Conservation (phyloP, 2,113 vertebrate genomes). For the Heterotilapia buettikoferi region DNA sequence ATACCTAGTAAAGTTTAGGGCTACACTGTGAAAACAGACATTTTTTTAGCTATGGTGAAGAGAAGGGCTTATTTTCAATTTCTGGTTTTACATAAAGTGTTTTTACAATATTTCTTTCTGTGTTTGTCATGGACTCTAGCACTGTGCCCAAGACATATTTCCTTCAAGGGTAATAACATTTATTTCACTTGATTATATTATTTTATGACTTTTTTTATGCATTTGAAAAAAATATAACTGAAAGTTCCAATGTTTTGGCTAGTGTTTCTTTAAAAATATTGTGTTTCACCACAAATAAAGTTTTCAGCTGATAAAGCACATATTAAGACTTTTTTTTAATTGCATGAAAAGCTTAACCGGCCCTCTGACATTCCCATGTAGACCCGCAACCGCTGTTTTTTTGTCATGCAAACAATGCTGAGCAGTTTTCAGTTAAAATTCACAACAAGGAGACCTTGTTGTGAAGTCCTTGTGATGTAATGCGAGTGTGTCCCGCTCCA, state of each 20-base stretch:
- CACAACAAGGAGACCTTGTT: background rate
- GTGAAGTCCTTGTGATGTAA: background rate
- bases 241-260: rapidly evolving
- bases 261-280: background rate
- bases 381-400: background rate
- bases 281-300: rapidly evolving
- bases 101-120: background rate
- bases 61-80: background rate
- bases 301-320: background rate
- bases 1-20: background rate
- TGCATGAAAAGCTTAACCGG: background rate
- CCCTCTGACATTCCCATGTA: background rate
- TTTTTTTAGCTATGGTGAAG: background rate
- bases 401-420: background rate
- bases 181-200: background rate
- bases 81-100: background rate
- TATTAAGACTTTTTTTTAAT: background rate
- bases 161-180: background rate
- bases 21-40: rapidly evolving
- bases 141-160: background rate
- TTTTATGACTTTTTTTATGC: background rate
- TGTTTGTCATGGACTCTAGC: background rate
- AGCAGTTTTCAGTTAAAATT: background rate
- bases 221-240: background rate
- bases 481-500: background rate